These are phyloP conservation scores for zebrafish (Danio rerio) DNA, from an alignment of 2,113 vertebrate species.

Conservation along the genomic window GRCz12tu NC_133185.1:39486001-39486500, in stretches of 20 bases:
- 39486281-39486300: not conserved
- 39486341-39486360: slow-evolving; percentile 4
- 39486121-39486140: too few species aligned
- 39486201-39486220: not conserved
- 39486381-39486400: slow-evolving; percentile 20
- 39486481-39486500: not conserved
- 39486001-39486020: too few species aligned
- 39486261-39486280: not conserved
- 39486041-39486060: too few species aligned
- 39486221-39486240: not conserved
- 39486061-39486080: too few species aligned
- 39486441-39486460: not conserved
- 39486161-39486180: not conserved
- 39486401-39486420: not conserved
- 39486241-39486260: not conserved
- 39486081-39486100: too few species aligned
- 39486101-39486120: too few species aligned
- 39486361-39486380: slow-evolving; percentile 18
- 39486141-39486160: not conserved
- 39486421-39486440: not conserved
- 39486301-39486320: slow-evolving; percentile 28
- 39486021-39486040: too few species aligned
- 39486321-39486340: slow-evolving; percentile 31
- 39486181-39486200: not conserved
- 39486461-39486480: not conserved